A percentile compares a stretch with the other conserved stretches of the same genome.
phyloP scores from a whole-genome alignment of 2,797 vertebrate species.

The Pantherophis vulpinus region DNA sequence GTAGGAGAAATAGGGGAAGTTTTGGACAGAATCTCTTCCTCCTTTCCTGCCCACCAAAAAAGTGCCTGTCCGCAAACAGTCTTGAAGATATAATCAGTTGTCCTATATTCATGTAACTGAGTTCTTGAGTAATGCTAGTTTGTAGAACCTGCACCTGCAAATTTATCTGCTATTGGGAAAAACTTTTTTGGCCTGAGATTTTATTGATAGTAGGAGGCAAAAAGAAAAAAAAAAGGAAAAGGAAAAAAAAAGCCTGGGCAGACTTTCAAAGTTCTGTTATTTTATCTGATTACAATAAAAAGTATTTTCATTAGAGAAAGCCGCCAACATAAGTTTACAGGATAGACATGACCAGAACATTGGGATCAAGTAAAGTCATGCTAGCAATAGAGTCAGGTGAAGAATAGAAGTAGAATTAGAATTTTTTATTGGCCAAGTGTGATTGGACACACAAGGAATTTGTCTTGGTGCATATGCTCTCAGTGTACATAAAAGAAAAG shows the following conservation, averaged over 20 bases:
- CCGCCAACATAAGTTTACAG: neutral
- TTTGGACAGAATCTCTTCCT: neutral
- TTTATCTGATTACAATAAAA: neutral
- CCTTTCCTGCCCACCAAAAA: neutral
- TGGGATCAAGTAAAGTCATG: neutral
- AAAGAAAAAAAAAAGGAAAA: neutral
- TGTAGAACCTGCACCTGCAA: neutral
- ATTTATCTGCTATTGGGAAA: neutral
- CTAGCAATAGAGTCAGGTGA: neutral
- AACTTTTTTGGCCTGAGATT: neutral
- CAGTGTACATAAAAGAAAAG: too few relatives aligned
- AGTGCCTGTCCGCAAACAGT: neutral
- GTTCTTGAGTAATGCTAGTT: neutral
- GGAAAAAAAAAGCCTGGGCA: neutral
- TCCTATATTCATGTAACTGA: neutral
- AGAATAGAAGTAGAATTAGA: neutral
- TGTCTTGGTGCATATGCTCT: too few relatives aligned
- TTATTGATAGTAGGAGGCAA: neutral
- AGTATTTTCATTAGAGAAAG: neutral
- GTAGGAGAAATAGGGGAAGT: neutral
- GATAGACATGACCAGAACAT: neutral
- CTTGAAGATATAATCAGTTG: neutral
- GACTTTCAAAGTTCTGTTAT: neutral
- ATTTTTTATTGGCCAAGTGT: too few relatives aligned
- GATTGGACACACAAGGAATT: too few relatives aligned